A percentile compares a stretch with the other conserved stretches of the same genome.
Conservation (phyloP, 2,113 vertebrate species). For the Murina feae region DNA sequence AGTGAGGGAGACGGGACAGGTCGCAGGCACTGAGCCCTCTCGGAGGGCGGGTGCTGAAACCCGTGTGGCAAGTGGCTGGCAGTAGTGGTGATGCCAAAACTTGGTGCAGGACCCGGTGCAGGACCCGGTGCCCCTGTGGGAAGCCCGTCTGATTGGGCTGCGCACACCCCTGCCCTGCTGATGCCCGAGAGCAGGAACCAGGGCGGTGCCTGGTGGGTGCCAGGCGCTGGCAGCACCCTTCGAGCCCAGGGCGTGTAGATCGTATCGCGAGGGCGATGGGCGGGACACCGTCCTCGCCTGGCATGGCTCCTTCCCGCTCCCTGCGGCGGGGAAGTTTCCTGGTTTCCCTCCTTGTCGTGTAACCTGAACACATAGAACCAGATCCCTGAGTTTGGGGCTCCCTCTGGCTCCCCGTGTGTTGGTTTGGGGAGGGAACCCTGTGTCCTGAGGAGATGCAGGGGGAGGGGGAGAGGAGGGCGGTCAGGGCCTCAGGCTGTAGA, state of each 20-base stretch:
- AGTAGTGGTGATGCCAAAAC: not conserved
- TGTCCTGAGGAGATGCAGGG: fast-evolving
- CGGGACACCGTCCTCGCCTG: not conserved
- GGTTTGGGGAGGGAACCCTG: fast-evolving
- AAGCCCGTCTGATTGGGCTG: not conserved
- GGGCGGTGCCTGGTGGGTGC: not conserved
- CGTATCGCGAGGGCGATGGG: not conserved
- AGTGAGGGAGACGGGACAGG: not conserved
- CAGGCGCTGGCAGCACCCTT: not conserved
- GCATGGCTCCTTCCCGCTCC: not conserved
- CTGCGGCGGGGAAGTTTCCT: not conserved
- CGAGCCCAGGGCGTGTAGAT: not conserved
- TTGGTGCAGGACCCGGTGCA: no score
- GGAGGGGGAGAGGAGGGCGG: no score
- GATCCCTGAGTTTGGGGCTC: no score
- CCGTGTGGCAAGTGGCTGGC: fast-evolving
- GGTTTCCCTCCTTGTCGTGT: not conserved
- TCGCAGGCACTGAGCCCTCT: not conserved
- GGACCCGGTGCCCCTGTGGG: fast-evolving
- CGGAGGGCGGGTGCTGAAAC: fast-evolving
- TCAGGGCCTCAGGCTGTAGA: fast-evolving
- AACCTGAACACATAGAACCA: no score
- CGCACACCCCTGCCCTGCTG: fast-evolving
- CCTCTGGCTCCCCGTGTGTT: fast-evolving
- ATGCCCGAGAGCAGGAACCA: not conserved